Evolutionary conservation across 2,113 vertebrate species (phyloP).

Genomic region (Argyrosomus japonicus): DNA sequence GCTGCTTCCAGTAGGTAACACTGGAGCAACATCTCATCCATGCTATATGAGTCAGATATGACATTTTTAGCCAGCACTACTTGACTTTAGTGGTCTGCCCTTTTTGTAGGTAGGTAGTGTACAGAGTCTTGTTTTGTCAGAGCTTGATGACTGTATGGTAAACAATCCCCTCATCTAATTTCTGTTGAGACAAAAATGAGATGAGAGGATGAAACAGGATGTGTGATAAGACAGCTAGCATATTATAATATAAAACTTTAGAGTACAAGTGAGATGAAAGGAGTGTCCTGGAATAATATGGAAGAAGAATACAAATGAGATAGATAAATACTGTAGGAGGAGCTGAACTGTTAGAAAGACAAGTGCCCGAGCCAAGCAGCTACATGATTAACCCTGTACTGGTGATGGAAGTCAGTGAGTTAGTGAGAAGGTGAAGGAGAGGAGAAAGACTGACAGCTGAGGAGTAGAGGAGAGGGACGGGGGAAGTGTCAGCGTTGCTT

Average conservation of each 20-base stretch:
- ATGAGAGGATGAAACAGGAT: too few species aligned
- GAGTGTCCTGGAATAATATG: background rate
- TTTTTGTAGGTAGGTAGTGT: too few species aligned
- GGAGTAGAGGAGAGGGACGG: slow-evolving; percentile 62
- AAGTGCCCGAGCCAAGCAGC: slow-evolving; percentile 26
- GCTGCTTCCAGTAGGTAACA: too few species aligned
- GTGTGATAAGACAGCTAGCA: background rate
- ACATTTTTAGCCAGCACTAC: too few species aligned
- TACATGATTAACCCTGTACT: slow-evolving; percentile 63
- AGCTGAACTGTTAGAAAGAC: slow-evolving; percentile 29
- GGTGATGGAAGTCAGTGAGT: slow-evolving; percentile 53
- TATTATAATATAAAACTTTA: background rate
- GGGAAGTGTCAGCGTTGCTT: slow-evolving; percentile 80
- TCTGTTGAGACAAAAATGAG: background rate
- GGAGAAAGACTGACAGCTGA: slow-evolving; percentile 72
- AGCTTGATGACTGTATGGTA: background rate
- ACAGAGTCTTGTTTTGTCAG: too few species aligned
- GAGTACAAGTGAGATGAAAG: background rate
- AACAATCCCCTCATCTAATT: background rate
- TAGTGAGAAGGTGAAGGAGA: slow-evolving; percentile 62
- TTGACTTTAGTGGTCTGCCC: too few species aligned
- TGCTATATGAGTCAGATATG: too few species aligned
- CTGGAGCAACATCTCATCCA: too few species aligned
- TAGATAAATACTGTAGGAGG: background rate
- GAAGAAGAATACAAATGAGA: background rate